Evolutionary conservation across 2,797 vertebrate species (phyloP), one percentile per base, ranked within the genome.

Genomic region (Danio albolineatus): DNA sequence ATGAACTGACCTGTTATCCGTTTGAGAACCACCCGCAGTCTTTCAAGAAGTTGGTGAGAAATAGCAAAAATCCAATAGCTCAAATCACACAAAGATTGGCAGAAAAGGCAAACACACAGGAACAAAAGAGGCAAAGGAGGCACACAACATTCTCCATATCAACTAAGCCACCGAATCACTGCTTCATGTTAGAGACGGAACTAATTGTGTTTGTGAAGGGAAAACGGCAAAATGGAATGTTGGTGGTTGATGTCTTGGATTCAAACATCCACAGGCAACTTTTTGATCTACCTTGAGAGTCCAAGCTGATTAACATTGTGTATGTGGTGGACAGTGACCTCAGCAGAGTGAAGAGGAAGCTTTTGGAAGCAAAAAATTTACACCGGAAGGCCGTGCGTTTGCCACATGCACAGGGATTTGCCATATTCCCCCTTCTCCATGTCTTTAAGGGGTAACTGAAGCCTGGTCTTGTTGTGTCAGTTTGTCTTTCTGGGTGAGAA

Each of bases 11-110:
- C 46, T 67, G 65, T 21, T 67, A 67, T 67, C 44, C 65, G 8
- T 67, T 67, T 67, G 44, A 67, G 46, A 66, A 66, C 41, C 43
- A 48, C 62, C 62, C 66, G 1, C 62, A 66, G 19, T 19, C 41
- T 6, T 66, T 66, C 19, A 66, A 46, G 46, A 66, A 44, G 19
- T 4, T 21, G 38, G n/a, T 66, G 0, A 66, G 43, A 46, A 66
- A 46, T 13, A 14, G 43, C 39, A 66, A 10, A 66, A 43, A 46
- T 44, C 62, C 41, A 28, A 13, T 65, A 0, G 41, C 9, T 0
- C 62, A 65, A 17, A 62, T 65, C 6, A 21, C 17, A 6, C 43
- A 46, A 21, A 17, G 17, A 14, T 46, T 61, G 21, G 16, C 41
- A 0, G 17, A n/a, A n/a, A n/a, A n/a, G n/a, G n/a, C n/a, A n/a